A percentile compares a stretch with the other conserved stretches of the same genome.
Conservation (phyloP, 1,140 invertebrate genomes). For the Mylabris phalerata region DNA sequence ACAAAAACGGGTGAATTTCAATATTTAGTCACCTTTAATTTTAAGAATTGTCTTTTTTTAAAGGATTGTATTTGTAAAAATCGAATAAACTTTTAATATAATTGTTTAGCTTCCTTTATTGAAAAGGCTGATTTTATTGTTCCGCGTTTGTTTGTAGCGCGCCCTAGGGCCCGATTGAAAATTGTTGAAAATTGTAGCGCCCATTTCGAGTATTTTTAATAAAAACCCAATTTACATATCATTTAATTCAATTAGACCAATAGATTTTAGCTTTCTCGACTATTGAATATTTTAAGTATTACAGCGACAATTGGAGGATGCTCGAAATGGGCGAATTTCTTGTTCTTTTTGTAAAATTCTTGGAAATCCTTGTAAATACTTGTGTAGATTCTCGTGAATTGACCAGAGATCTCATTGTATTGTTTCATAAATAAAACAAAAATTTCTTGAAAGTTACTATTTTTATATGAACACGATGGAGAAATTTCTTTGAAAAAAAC, state of each 20-base stretch:
- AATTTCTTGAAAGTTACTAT: constrained; percentile 31
- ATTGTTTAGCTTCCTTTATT: constrained; percentile 29
- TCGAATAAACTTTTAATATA: not conserved
- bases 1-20: constrained; percentile 29
- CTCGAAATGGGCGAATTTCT: not conserved
- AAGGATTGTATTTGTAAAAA: constrained; percentile 14
- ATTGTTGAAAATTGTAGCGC: constrained; percentile 6
- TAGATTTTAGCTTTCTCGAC: not conserved
- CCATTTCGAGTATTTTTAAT: not conserved
- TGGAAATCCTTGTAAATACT: no score
- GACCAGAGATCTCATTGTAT: constrained; percentile 29
- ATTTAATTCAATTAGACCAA: not conserved
- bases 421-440: not conserved
- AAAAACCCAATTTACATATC: not conserved
- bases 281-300: no score
- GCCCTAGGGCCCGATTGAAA: not conserved
- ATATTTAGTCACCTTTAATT: constrained; percentile 31
- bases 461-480: constrained; percentile 30
- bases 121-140: constrained; percentile 31
- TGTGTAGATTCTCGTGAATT: constrained; percentile 6
- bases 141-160: no score
- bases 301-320: no score
- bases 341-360: no score
- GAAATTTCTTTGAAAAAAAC: no score
- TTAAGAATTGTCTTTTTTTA: constrained; percentile 20